Conservation (phyloP, 2,888 invertebrate species). For the Poecilobothrus nobilitatus region DNA sequence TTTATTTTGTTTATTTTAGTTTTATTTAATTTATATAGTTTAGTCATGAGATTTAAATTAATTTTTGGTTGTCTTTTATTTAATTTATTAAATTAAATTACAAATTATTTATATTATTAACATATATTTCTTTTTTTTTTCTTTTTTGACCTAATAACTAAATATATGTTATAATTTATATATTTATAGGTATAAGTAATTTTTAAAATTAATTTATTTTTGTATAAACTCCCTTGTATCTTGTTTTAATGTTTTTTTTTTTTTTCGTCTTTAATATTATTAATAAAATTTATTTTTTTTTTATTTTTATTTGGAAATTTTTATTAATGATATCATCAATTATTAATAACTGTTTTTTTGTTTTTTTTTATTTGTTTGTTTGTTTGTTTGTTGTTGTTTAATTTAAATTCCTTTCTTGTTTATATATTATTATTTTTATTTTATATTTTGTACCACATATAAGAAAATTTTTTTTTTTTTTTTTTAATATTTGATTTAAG, state of each 20-base stretch:
- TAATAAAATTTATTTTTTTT: constrained; percentile 25
- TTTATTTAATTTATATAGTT: too few species aligned
- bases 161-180: neutral
- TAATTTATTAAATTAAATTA: too few species aligned
- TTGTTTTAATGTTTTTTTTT: constrained; percentile 39
- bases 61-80: too few species aligned
- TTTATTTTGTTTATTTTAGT: too few species aligned
- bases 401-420: neutral
- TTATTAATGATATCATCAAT: constrained; percentile 13
- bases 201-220: constrained; percentile 26
- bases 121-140: neutral
- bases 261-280: constrained; percentile 25
- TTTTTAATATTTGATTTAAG: too few species aligned
- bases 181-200: too few species aligned
- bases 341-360: neutral
- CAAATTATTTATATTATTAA: too few species aligned
- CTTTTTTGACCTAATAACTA: neutral
- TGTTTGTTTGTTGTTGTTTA: too few species aligned
- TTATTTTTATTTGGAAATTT: constrained; percentile 14
- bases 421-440: neutral
- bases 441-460: constrained; percentile 4
- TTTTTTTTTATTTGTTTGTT: too few species aligned
- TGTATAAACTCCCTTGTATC: constrained; percentile 45
- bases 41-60: too few species aligned
- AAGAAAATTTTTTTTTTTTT: too few species aligned